These are phyloP conservation scores for Rhinatrema bivittatum DNA, from an alignment of 2,797 vertebrate genomes.

Conservation along the genomic window DNA sequence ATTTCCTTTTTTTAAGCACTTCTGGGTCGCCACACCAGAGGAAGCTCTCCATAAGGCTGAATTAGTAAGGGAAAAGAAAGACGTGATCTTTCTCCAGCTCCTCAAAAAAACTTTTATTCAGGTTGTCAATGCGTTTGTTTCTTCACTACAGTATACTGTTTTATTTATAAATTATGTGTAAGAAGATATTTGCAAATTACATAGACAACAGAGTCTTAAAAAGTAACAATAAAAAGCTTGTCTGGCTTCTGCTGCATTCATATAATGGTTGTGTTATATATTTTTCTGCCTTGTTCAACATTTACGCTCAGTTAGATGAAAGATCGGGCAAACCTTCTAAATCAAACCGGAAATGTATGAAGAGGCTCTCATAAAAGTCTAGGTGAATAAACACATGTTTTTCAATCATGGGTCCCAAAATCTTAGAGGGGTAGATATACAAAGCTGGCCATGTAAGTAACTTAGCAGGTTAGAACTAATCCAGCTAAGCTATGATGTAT, in stretches of 20 bases:
- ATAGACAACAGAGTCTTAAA: not conserved
- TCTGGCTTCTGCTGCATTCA: constrained; percentile 20
- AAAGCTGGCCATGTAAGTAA: too few species aligned
- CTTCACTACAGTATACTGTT: constrained; percentile 11
- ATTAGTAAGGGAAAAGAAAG: not conserved
- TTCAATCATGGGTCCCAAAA: too few species aligned
- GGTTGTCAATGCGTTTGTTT: constrained; percentile 5
- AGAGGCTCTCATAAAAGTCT: too few species aligned
- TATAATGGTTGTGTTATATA: constrained; percentile 1
- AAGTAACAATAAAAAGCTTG: constrained; percentile 13
- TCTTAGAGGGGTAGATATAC: too few species aligned
- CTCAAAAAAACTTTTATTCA: constrained; percentile 5
- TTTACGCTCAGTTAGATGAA: too few species aligned
- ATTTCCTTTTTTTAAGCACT: constrained; percentile 17
- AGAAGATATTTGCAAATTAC: constrained; percentile 10
- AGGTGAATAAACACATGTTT: too few species aligned
- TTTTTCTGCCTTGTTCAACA: too few species aligned
- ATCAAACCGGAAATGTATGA: too few species aligned
- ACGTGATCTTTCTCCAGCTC: constrained; percentile 13
- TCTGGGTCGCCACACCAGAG: constrained; percentile 16
- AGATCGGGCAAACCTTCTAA: too few species aligned
- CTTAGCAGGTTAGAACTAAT: too few species aligned
- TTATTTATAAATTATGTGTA: constrained; percentile 6
- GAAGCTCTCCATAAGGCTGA: not conserved
- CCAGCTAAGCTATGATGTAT: too few species aligned